Evolutionary conservation across 1,140 invertebrate species (phyloP).

Genomic region (Camponotus pennsylvanicus): DNA sequence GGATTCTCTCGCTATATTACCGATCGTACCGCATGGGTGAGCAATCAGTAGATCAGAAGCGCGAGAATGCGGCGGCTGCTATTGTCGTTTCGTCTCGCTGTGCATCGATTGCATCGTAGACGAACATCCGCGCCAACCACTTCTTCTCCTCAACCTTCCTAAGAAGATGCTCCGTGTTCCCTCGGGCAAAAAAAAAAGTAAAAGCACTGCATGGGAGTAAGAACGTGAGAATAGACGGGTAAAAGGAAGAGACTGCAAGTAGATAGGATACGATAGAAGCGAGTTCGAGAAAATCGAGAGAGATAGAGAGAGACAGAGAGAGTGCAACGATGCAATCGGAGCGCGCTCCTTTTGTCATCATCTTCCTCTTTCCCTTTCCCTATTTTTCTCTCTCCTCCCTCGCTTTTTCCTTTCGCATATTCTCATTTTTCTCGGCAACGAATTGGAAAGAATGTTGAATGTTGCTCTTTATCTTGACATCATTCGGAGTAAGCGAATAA

Average conservation of each 20-base stretch:
- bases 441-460: background rate
- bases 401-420: background rate
- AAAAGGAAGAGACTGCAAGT: background rate
- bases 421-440: background rate
- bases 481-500: background rate
- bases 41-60: slow-evolving; percentile 55
- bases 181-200: slow-evolving; percentile 44
- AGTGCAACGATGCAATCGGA: slow-evolving; percentile 50
- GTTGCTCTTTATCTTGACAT: slow-evolving; percentile 19
- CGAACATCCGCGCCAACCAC: slow-evolving; percentile 43
- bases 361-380: background rate
- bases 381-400: too few relatives aligned
- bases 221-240: slow-evolving; percentile 24
- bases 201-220: slow-evolving; percentile 7
- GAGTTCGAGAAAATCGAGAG: slow-evolving; percentile 68
- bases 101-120: slow-evolving; percentile 28
- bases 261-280: slow-evolving; percentile 5
- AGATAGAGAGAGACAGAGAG: too few relatives aligned
- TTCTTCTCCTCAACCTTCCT: slow-evolving; percentile 30
- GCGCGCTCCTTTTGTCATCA: background rate
- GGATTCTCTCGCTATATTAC: slow-evolving; percentile 47
- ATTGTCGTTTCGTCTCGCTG: slow-evolving; percentile 40
- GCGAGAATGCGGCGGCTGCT: slow-evolving; percentile 15
- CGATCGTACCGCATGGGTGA: slow-evolving; percentile 26
- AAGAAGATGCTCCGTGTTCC: slow-evolving; percentile 49